These are phyloP conservation scores for Scleropages formosus DNA, from an alignment of 2,797 vertebrate species.

Conservation along the genomic window DNA sequence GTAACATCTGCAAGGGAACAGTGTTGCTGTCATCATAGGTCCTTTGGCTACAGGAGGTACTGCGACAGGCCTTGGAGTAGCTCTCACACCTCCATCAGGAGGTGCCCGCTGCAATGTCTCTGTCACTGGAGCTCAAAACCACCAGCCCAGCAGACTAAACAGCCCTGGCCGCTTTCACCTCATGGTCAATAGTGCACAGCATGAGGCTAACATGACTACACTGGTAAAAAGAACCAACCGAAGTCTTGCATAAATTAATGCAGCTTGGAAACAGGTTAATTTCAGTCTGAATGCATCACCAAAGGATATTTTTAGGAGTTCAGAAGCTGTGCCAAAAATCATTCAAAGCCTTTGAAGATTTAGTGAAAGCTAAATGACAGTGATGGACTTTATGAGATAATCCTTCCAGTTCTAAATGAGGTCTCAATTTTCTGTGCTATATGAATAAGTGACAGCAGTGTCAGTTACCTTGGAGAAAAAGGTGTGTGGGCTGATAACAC, in stretches of 20 bases:
- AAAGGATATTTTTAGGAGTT: constrained; percentile 35
- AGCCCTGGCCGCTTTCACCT: not conserved
- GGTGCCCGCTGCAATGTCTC: not conserved
- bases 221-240: constrained; percentile 24
- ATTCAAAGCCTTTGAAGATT: constrained; percentile 36
- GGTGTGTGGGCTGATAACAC: no score
- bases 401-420: constrained; percentile 47
- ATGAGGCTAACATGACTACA: constrained; percentile 2
- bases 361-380: constrained; percentile 42
- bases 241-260: constrained; percentile 35
- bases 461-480: no score
- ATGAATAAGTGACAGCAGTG: no score
- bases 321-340: constrained; percentile 31
- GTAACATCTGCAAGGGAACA: constrained; percentile 49
- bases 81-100: not conserved
- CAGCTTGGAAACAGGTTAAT: constrained; percentile 42
- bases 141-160: not conserved
- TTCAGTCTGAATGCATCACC: constrained; percentile 38
- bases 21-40: constrained; percentile 40
- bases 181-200: not conserved
- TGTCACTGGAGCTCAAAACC: not conserved
- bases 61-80: constrained; percentile 25
- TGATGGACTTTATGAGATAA: constrained; percentile 49
- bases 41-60: constrained; percentile 26
- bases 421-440: no score